Percentiles rank a stretch among this genome's conserved stretches.
These are phyloP conservation scores for Strigamia maritima DNA, from an alignment of 2,888 invertebrate species.

Conservation along the genomic window DNA sequence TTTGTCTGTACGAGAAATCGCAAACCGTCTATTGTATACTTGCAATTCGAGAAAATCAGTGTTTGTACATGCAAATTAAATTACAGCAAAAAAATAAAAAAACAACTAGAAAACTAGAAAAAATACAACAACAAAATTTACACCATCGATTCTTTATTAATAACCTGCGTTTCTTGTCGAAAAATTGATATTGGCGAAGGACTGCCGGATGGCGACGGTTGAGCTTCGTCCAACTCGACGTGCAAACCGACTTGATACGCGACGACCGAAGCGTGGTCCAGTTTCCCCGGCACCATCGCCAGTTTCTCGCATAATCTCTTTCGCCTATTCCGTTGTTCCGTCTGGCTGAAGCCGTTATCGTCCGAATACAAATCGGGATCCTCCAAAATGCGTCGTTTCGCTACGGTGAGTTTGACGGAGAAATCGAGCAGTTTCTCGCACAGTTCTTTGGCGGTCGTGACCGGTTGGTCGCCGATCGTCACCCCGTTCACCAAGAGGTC, in stretches of 20 bases:
- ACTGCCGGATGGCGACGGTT: background rate
- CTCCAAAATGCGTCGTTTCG: conserved; percentile 76
- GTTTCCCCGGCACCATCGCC: conserved; percentile 75
- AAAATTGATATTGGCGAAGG: background rate
- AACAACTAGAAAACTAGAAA: background rate
- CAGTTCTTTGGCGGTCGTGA: conserved; percentile 60
- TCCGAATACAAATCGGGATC: conserved; percentile 68
- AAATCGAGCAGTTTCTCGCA: conserved; percentile 74
- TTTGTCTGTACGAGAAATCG: too few species aligned
- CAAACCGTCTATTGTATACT: too few species aligned
- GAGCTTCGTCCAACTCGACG: background rate
- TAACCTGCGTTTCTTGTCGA: conserved; percentile 25
- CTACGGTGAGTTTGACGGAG: conserved; percentile 72
- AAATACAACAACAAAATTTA: background rate
- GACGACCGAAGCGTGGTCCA: conserved; percentile 82
- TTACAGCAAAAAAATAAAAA: too few species aligned
- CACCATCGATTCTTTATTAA: conserved; percentile 37
- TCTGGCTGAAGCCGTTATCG: conserved; percentile 52
- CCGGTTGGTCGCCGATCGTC: conserved; percentile 59
- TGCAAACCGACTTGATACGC: conserved; percentile 68
- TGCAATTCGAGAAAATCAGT: too few species aligned
- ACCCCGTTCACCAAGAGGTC: conserved; percentile 69
- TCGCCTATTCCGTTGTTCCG: conserved; percentile 66
- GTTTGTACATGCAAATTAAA: background rate
- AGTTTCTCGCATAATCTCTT: conserved; percentile 70